A percentile compares a stretch with the other conserved stretches of the same genome.
Conservation (phyloP, 2,113 vertebrate species). For the Ceyx cyanopectus region DNA sequence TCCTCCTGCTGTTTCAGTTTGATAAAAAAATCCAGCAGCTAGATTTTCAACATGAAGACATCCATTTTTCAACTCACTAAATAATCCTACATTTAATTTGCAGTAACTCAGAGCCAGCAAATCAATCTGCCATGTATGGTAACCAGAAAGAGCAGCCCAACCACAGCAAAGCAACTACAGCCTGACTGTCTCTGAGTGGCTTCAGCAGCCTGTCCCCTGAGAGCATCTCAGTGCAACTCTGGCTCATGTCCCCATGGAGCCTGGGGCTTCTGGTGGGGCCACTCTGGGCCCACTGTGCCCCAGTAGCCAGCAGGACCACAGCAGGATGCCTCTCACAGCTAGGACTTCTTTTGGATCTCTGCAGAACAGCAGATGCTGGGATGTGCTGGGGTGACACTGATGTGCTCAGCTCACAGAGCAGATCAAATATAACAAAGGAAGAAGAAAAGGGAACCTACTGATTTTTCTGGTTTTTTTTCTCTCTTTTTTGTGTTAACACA, state of each 20-base stretch:
- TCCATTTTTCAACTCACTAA: neutral
- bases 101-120: neutral
- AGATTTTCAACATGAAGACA: neutral
- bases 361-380: neutral
- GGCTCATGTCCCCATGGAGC: fast-evolving
- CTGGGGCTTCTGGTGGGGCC: neutral
- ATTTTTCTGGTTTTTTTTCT: neutral
- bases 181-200: neutral
- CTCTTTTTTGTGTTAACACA: neutral
- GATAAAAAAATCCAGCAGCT: neutral
- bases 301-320: neutral
- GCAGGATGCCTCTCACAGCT: neutral
- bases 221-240: fast-evolving
- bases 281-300: neutral
- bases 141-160: neutral
- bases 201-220: too few relatives aligned
- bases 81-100: neutral
- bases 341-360: neutral
- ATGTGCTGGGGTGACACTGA: neutral
- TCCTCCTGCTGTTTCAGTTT: neutral
- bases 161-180: neutral
- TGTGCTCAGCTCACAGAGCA: neutral
- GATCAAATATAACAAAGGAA: neutral
- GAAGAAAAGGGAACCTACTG: neutral
- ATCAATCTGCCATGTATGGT: neutral